Conservation (phyloP, 2,113 vertebrate genomes). For the Xyliphius kryptos region DNA sequence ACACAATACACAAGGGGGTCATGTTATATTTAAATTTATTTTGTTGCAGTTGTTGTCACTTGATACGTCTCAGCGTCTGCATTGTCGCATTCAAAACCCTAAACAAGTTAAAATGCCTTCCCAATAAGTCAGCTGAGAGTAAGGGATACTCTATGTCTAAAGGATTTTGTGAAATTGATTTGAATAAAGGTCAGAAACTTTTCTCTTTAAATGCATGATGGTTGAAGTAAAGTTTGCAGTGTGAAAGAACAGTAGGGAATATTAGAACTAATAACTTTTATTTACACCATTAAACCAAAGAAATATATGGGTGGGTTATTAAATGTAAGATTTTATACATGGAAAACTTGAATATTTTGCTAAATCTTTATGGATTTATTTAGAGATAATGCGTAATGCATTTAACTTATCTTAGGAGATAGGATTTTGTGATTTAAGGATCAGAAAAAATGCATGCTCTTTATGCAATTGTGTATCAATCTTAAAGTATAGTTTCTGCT, state of each 20-base stretch:
- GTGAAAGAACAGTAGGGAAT: constrained; percentile 32
- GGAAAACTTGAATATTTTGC: background rate
- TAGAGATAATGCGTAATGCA: too few relatives aligned
- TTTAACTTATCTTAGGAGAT: too few relatives aligned
- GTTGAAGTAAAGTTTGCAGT: constrained; percentile 51
- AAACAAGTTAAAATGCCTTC: too few relatives aligned
- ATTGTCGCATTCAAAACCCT: constrained; percentile 20
- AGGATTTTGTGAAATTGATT: constrained; percentile 19
- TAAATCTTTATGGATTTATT: too few relatives aligned
- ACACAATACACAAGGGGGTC: background rate
- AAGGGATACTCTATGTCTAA: constrained; percentile 16
- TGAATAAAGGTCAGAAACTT: constrained; percentile 35
- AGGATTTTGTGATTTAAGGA: too few relatives aligned
- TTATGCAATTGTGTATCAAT: too few relatives aligned
- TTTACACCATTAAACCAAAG: too few relatives aligned
- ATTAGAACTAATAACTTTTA: constrained; percentile 13
- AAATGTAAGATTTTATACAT: background rate
- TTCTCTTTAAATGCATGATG: constrained; percentile 57
- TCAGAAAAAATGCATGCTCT: too few relatives aligned
- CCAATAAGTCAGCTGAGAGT: constrained; percentile 4
- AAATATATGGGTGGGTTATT: background rate
- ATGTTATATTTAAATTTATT: constrained; percentile 22
- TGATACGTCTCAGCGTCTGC: constrained; percentile 9
- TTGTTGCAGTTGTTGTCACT: constrained; percentile 9
- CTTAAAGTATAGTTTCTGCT: too few relatives aligned